These are phyloP conservation scores for Echeneis naucrates DNA, from an alignment of 2,797 vertebrate genomes.

Conservation along the genomic window DNA sequence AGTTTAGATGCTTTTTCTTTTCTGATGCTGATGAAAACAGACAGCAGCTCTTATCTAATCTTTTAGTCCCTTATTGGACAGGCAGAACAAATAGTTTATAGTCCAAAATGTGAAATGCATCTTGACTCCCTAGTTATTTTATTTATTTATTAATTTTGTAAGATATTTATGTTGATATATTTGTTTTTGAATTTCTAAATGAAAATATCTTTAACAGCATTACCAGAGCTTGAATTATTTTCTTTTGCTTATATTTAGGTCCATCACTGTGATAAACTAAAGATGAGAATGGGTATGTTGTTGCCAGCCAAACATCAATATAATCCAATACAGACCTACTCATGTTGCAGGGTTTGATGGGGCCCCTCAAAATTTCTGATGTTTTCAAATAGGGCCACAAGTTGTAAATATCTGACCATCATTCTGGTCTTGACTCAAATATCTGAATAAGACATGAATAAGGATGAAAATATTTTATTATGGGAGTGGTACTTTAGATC, in stretches of 20 bases:
- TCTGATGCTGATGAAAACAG: slow-evolving; percentile 50
- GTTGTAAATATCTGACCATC: neutral
- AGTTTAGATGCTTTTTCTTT: slow-evolving; percentile 44
- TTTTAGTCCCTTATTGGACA: slow-evolving; percentile 37
- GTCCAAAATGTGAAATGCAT: slow-evolving; percentile 52
- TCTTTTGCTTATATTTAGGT: too few relatives aligned
- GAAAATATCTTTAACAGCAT: too few relatives aligned
- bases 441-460: neutral
- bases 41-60: slow-evolving; percentile 61
- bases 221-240: too few relatives aligned
- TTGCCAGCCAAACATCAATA: too few relatives aligned
- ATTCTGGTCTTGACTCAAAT: slow-evolving; percentile 7
- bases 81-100: slow-evolving; percentile 37
- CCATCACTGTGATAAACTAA: too few relatives aligned
- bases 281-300: too few relatives aligned
- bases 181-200: too few relatives aligned
- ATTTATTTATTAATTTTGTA: too few relatives aligned
- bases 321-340: too few relatives aligned
- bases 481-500: neutral
- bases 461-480: neutral
- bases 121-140: slow-evolving; percentile 27
- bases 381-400: too few relatives aligned
- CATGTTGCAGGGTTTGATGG: too few relatives aligned
- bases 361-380: too few relatives aligned
- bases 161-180: slow-evolving; percentile 1